Percentiles rank a stretch among this genome's conserved stretches.
Evolutionary conservation across 2,113 vertebrate genomes (phyloP).

Genomic region (Cinclus mexicanus): DNA sequence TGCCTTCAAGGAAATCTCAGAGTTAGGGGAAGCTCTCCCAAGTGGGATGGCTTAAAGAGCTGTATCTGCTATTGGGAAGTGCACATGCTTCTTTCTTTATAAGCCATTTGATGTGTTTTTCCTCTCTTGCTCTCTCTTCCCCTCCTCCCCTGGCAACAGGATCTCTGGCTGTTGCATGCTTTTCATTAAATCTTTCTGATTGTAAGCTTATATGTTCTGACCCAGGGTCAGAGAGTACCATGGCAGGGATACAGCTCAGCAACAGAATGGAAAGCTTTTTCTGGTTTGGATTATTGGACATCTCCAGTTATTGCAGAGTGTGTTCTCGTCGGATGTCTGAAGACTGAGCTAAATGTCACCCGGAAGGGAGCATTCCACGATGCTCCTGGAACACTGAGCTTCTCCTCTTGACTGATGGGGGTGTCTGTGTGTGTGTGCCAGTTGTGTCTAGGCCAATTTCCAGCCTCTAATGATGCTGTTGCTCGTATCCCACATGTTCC

Average conservation of each 20-base stretch:
- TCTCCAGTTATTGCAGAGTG: not conserved
- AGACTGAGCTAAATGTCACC: not conserved
- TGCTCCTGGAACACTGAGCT: not conserved
- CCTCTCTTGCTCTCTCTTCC: not conserved
- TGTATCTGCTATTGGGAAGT: slow-evolving; percentile 20
- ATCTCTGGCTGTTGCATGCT: slow-evolving; percentile 13
- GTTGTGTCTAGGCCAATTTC: not conserved
- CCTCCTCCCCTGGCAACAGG: slow-evolving; percentile 17
- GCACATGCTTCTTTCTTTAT: not conserved
- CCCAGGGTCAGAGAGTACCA: slow-evolving; percentile 23
- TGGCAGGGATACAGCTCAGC: not conserved
- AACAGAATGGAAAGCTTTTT: not conserved
- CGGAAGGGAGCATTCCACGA: not conserved
- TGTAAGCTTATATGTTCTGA: slow-evolving; percentile 22
- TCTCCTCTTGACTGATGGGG: not conserved
- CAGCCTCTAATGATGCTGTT: not conserved
- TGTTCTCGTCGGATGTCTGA: not conserved
- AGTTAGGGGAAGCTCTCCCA: slow-evolving; percentile 22
- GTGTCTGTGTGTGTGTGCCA: not conserved
- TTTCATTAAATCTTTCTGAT: slow-evolving; percentile 61
- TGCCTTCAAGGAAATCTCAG: slow-evolving; percentile 45
- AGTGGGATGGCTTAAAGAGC: slow-evolving; percentile 20
- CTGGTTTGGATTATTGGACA: slow-evolving; percentile 28
- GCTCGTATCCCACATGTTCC: not conserved
- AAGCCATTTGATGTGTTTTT: slow-evolving; percentile 30